Percentiles rank a stretch among this genome's conserved stretches.
phyloP scores from a whole-genome alignment of 2,888 invertebrate genomes.

The Nymphalis polychloros region DNA sequence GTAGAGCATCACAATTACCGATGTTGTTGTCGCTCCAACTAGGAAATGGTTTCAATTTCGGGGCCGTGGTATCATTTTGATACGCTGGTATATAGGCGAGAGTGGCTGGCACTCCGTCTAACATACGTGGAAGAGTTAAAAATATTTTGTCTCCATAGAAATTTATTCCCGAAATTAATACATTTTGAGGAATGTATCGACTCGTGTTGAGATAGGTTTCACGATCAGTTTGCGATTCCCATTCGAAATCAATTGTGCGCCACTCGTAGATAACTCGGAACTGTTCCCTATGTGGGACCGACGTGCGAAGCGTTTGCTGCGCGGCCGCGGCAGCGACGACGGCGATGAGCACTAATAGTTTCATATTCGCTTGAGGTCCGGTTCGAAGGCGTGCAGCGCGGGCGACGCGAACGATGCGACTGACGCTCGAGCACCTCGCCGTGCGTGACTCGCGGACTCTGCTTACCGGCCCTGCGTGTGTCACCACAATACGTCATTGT shows the following conservation, averaged over 20 bases:
- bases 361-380: constrained; percentile 56
- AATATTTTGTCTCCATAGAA: constrained; percentile 85
- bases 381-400: constrained; percentile 61
- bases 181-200: constrained; percentile 85
- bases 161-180: constrained; percentile 85
- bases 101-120: constrained; percentile 86
- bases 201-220: constrained; percentile 79
- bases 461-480: constrained; percentile 51
- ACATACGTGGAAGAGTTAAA: constrained; percentile 86
- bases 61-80: constrained; percentile 75
- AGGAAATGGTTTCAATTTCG: constrained; percentile 85
- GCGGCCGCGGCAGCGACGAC: constrained; percentile 69
- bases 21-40: constrained; percentile 85
- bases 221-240: constrained; percentile 82
- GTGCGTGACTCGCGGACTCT: constrained; percentile 45
- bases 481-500: constrained; percentile 47
- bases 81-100: constrained; percentile 81
- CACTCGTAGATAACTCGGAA: constrained; percentile 88
- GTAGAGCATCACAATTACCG: constrained; percentile 86
- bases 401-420: constrained; percentile 64
- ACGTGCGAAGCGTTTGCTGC: constrained; percentile 59
- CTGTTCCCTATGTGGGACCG: constrained; percentile 72
- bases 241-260: constrained; percentile 86
- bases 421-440: constrained; percentile 53
- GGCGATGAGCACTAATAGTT: constrained; percentile 57